Base-by-base conservation (phyloP, 2,888 invertebrate genomes). In the Drosophila gaucha region DNA sequence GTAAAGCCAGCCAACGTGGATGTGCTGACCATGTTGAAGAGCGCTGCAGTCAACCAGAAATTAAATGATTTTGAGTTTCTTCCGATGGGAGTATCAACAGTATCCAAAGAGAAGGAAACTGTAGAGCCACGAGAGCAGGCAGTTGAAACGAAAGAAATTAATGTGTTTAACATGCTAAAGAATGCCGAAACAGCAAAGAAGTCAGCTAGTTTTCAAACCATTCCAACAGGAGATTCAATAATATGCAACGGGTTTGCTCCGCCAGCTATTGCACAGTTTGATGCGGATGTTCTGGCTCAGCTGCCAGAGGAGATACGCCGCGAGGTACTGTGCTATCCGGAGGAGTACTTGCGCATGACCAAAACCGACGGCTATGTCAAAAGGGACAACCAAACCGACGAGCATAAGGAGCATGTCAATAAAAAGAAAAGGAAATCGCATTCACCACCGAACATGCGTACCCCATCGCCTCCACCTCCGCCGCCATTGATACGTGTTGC, bases 241-340 rank as follows among this genome's bases (percentile, higher is more conserved):
- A 14, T 38, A 8, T 8, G 6, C 6, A 30, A 14, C 6, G 20
- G 14, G 4, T 4, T 2, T 3, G 8, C 5, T 1, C 43, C 31
- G 2, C 10, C 31, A 10, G 28, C 84, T 14, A 75, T 88, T 2
- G 41, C 63, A 0, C 78, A 87, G 36, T 93, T 95, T 35, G 95
- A 95, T 89, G 90, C 93, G 69, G 90, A 92, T 18, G 93, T 95
- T 6, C 89, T 95, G 26, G 92, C 93, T 1, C 94, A 94, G 77
- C 87, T 95, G 33, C 95, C 95, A 0, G 93, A 93, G 65, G 93
- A 94, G 43, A 93, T 95, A 69, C 92, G 93, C 56, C 92, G 92
- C 24, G 95, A 95, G 89, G 92, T 95, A 60, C 89, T 94, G 0
- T 91, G 90, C 46, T 22, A 39, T 33, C 67, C 58, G 3, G 49